A percentile compares a stretch with the other conserved stretches of the same genome.
phyloP scores from a whole-genome alignment of 2,113 vertebrate genomes.

The Chaenocephalus aceratus region DNA sequence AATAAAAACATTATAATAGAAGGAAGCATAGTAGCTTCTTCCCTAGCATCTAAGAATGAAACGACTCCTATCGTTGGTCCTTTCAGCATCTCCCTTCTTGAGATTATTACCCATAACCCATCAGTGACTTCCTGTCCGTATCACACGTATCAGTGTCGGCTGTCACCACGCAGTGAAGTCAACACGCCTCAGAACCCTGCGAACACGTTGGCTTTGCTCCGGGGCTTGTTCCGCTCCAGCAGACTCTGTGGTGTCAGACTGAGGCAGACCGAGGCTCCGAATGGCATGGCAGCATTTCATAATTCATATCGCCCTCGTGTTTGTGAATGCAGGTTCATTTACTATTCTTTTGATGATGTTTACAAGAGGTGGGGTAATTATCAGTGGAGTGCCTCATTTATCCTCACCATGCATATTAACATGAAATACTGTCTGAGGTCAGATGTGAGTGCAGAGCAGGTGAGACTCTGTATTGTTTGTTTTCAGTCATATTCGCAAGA shows the following conservation, averaged over 20 bases:
- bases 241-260: not conserved
- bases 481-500: not conserved
- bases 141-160: not conserved
- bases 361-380: not conserved
- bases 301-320: not conserved
- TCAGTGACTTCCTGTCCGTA: not conserved
- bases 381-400: not conserved
- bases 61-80: too few relatives aligned
- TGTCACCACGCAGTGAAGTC: not conserved
- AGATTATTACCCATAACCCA: too few relatives aligned
- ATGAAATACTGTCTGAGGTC: not conserved
- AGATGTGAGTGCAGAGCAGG: not conserved
- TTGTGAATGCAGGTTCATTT: not conserved
- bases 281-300: not conserved
- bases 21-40: too few relatives aligned
- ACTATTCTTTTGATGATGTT: constrained; percentile 17
- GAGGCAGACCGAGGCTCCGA: not conserved
- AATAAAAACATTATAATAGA: too few relatives aligned
- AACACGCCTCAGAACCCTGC: not conserved
- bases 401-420: not conserved
- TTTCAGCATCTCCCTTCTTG: too few relatives aligned
- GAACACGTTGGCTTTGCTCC: not conserved
- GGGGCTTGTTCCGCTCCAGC: not conserved
- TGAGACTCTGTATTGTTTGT: not conserved
- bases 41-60: too few relatives aligned